Base-by-base conservation (phyloP, 1,140 invertebrate genomes). In the Drosophila lowei region DNA sequence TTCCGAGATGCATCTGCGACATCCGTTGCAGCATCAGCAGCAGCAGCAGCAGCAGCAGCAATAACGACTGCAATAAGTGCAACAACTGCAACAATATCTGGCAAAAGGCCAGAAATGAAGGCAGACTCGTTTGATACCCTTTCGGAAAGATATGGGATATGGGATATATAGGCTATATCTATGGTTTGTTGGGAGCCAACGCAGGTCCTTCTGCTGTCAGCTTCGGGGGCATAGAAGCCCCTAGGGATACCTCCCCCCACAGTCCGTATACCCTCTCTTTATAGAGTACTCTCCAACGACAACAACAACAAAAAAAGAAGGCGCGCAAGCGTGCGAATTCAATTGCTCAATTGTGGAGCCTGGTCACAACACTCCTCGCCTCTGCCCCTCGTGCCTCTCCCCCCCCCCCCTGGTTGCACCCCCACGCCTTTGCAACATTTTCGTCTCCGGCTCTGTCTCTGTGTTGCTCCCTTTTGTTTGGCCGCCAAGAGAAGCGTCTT, bases 261-360 rank as follows among this genome's bases (percentile, higher is more conserved):
- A 38, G 11, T 3, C 34, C 34, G 11, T 38, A 38, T 38, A 38
- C 34, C 34, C 34, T 38, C 8, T 9, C 3, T 4, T 11, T 3
- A 13, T 5, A 38, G 34, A 5, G 34, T 38, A 38, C 5, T 5
- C 23, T 23, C 23, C 23, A 23, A 9, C 3, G 2, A 11, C 3
- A 4, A 4, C n/a, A n/a, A n/a, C n/a, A n/a, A n/a, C n/a, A 13
- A 5, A 53, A 75, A 77, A 84, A 81, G 74, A 85, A 86, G 83
- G 83, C 83, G 83, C 83, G 83, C 83, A 86, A 86, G 83, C 83
- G 83, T 88, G 83, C 83, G 83, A 86, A 89, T 88, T 88, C 83
- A 88, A 88, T 88, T 88, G 83, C 83, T 88, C 83, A 88, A 88
- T 88, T 85, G 81, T 64, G 67, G 18, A 21, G 44, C 47, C 61